Evolutionary conservation across 2,797 vertebrate genomes (phyloP).

Genomic region (Xenopus petersii): DNA sequence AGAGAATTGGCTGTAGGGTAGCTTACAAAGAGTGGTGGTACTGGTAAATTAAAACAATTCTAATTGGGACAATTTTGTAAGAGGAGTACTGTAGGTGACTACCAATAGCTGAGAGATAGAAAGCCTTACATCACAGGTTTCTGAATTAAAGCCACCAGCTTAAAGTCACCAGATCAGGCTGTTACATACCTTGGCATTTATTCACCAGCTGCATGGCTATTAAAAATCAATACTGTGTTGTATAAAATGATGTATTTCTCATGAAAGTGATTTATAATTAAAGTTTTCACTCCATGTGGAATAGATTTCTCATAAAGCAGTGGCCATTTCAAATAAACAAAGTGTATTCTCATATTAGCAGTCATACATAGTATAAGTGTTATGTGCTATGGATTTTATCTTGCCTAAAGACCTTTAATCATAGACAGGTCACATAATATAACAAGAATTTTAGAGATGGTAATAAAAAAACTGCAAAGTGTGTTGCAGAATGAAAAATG

Average conservation of each 20-base stretch:
- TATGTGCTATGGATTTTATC: conserved; percentile 44
- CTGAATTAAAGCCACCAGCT: too few relatives aligned
- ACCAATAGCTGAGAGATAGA: too few relatives aligned
- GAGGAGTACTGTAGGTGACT: too few relatives aligned
- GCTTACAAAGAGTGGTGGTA: too few relatives aligned
- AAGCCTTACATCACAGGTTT: too few relatives aligned
- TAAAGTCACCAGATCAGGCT: too few relatives aligned
- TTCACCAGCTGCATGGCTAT: neutral
- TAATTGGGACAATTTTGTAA: too few relatives aligned
- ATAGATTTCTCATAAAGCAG: conserved; percentile 20
- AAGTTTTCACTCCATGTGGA: neutral
- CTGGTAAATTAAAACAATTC: too few relatives aligned
- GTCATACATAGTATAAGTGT: conserved; percentile 16
- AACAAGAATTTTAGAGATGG: conserved; percentile 38
- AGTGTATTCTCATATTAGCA: conserved; percentile 17
- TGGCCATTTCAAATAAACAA: neutral
- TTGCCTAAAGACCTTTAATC: conserved; percentile 50
- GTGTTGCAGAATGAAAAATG: conserved; percentile 37
- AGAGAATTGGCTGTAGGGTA: too few relatives aligned
- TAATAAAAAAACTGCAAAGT: conserved; percentile 42
- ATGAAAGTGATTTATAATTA: conserved; percentile 7
- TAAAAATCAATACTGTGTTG: neutral
- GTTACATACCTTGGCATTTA: neutral
- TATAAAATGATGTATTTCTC: neutral
- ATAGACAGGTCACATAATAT: conserved; percentile 46